Percentiles rank a stretch among this genome's conserved stretches.
phyloP scores from a whole-genome alignment of 2,888 invertebrate genomes.

The Scaptomyza cyrtandrae region DNA sequence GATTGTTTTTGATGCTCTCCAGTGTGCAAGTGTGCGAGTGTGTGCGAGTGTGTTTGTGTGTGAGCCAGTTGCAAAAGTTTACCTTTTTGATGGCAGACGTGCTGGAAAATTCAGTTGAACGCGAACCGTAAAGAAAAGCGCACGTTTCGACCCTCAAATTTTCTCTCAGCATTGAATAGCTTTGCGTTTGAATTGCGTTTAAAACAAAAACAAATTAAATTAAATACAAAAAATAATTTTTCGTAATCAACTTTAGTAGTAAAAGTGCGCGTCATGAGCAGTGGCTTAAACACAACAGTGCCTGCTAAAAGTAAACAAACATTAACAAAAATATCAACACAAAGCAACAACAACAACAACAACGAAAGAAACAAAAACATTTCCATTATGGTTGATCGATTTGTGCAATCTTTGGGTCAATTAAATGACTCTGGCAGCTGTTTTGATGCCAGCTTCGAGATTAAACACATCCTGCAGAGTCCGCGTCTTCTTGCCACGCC shows the following conservation, averaged over 20 bases:
- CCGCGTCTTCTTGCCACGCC: constrained; percentile 49
- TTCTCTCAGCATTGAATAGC: constrained; percentile 20
- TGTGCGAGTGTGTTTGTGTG: constrained; percentile 17
- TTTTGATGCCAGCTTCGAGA: constrained; percentile 84
- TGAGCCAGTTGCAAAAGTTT: constrained; percentile 57
- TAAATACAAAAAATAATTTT: constrained; percentile 13
- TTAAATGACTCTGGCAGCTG: constrained; percentile 84
- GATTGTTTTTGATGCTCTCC: no score
- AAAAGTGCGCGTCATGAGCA: constrained; percentile 56
- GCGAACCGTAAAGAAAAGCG: constrained; percentile 58
- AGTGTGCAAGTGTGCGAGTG: background rate
- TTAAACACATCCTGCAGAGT: constrained; percentile 80
- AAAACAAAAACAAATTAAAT: no score
- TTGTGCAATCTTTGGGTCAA: constrained; percentile 82
- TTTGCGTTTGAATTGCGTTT: constrained; percentile 63
- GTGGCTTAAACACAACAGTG: constrained; percentile 20
- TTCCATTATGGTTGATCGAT: constrained; percentile 82
- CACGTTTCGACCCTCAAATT: constrained; percentile 31
- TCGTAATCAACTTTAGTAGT: constrained; percentile 27
- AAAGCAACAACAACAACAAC: constrained; percentile 8
- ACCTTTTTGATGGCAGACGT: constrained; percentile 55
- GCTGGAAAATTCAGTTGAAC: constrained; percentile 65
- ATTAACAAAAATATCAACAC: constrained; percentile 10
- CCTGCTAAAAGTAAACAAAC: constrained; percentile 16
- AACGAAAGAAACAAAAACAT: constrained; percentile 30